A percentile compares a stretch with the other conserved stretches of the same genome.
phyloP scores from a whole-genome alignment of 2,113 vertebrate genomes.

The Gambusia affinis region DNA sequence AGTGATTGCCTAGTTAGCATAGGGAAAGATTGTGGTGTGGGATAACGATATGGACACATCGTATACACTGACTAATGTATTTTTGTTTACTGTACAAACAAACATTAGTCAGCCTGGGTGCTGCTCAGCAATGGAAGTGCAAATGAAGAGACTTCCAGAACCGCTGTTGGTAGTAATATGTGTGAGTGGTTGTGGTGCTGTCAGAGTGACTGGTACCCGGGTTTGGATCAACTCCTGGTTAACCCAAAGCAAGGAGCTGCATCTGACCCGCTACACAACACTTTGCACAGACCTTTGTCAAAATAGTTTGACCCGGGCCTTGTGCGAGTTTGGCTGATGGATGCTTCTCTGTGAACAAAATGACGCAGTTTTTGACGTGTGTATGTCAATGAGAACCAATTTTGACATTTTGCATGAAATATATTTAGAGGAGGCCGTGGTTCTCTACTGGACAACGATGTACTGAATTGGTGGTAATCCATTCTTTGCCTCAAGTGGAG shows the following conservation, averaged over 20 bases:
- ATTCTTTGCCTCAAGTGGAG: too few species aligned
- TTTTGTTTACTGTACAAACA: constrained; percentile 59
- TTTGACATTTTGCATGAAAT: too few species aligned
- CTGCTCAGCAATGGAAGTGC: constrained; percentile 28
- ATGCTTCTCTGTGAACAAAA: too few species aligned
- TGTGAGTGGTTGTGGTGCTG: neutral
- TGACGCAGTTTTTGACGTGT: too few species aligned
- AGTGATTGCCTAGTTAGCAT: constrained; percentile 67
- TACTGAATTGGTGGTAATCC: too few species aligned
- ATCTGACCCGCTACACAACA: too few species aligned
- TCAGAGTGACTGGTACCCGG: neutral
- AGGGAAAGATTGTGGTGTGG: constrained; percentile 54
- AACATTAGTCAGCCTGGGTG: constrained; percentile 61
- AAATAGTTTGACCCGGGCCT: too few species aligned
- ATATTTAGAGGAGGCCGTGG: too few species aligned
- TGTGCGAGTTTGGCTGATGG: too few species aligned
- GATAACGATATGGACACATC: constrained; percentile 57
- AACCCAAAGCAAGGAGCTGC: neutral
- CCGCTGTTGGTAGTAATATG: neutral
- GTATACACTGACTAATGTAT: constrained; percentile 62
- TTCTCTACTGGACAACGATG: too few species aligned
- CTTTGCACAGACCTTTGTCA: too few species aligned
- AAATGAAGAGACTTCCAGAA: constrained; percentile 25
- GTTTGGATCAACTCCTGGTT: neutral
- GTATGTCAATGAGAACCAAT: too few species aligned